phyloP scores from a whole-genome alignment of 2,113 vertebrate genomes.

The Mixornis gularis region DNA sequence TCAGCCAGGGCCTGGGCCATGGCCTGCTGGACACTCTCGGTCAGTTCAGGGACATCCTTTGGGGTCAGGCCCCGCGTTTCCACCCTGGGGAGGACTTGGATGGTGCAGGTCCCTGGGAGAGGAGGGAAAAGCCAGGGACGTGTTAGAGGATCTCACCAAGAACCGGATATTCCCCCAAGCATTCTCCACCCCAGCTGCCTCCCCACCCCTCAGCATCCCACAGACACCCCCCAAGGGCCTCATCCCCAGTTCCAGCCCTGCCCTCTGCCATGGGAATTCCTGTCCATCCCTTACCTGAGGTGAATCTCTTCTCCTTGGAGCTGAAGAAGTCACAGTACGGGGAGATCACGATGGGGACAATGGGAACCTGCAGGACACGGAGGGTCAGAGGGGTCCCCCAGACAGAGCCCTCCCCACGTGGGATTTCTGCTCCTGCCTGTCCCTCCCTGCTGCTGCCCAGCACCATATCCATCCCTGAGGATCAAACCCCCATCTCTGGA shows the following conservation, averaged over 20 bases:
- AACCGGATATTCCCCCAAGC: background rate
- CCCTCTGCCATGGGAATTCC: background rate
- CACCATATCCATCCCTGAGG: background rate
- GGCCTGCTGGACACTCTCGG: background rate
- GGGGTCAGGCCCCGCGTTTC: constrained; percentile 18
- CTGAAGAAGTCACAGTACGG: constrained; percentile 74
- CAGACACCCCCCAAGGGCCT: background rate
- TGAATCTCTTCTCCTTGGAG: constrained; percentile 74
- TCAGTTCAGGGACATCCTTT: background rate
- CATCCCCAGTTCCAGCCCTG: background rate
- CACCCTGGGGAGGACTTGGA: constrained; percentile 12
- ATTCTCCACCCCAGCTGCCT: background rate
- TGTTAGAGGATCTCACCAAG: background rate
- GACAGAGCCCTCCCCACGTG: background rate
- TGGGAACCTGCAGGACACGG: constrained; percentile 66
- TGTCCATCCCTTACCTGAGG: constrained; percentile 44
- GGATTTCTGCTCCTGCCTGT: background rate
- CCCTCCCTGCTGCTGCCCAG: background rate
- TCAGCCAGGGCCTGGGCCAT: background rate
- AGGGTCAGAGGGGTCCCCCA: background rate
- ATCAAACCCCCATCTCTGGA: background rate
- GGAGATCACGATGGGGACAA: constrained; percentile 75
- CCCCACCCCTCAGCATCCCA: rapidly evolving
- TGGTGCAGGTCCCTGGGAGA: constrained; percentile 27
- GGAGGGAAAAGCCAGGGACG: background rate